Conservation (phyloP, 1,140 invertebrate species). For the Brachionus plicatilis region DNA sequence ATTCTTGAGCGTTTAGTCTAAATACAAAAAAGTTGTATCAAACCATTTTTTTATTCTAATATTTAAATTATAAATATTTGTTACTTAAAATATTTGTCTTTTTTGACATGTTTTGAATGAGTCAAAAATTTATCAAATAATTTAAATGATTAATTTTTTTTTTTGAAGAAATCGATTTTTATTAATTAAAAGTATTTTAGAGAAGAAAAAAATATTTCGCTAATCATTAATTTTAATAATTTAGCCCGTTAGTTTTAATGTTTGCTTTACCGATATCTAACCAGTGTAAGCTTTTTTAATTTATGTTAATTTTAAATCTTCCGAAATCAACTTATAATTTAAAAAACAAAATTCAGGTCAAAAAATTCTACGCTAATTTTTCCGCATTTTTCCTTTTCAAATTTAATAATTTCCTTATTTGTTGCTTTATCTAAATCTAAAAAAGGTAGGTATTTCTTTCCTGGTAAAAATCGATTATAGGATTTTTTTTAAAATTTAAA, state of each 20-base stretch:
- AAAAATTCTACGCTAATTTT: not conserved
- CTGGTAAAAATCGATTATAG: too few species aligned
- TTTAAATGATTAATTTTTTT: not conserved
- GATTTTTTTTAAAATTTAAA: too few species aligned
- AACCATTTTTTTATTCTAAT: not conserved
- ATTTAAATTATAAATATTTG: not conserved
- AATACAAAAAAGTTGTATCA: not conserved
- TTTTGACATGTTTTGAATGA: not conserved
- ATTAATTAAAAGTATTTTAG: too few species aligned
- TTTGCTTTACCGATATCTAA: not conserved
- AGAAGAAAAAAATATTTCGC: not conserved
- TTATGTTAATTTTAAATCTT: not conserved
- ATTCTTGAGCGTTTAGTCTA: not conserved
- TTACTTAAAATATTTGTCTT: not conserved
- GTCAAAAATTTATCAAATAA: not conserved
- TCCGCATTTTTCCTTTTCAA: not conserved
- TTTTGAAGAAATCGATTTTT: too few species aligned
- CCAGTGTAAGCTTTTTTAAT: not conserved
- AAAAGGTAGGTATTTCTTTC: too few species aligned
- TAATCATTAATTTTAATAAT: not conserved
- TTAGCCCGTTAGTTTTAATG: not conserved
- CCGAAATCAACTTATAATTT: not conserved
- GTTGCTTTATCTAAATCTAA: not conserved
- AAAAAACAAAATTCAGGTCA: not conserved
- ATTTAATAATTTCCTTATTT: too few species aligned